These are phyloP conservation scores for Coremacera marginata DNA, from an alignment of 2,888 invertebrate genomes.

Conservation along the genomic window DNA sequence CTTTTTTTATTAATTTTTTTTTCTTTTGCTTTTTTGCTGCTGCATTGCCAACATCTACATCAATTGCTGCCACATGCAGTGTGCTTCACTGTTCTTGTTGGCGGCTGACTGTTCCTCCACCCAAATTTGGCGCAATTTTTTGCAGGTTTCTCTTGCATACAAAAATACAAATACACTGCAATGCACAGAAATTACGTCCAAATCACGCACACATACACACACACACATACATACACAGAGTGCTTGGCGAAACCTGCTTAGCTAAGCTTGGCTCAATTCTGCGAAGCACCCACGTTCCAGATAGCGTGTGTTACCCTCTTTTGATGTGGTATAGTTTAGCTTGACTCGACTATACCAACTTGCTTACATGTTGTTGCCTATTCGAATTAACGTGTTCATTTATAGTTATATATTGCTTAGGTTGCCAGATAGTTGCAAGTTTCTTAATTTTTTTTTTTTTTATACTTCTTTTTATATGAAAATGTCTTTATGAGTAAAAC, in stretches of 20 bases:
- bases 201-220: neutral
- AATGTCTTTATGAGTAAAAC: no score
- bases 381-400: constrained; percentile 23
- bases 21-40: no score
- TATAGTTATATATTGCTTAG: neutral
- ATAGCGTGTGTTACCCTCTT: neutral
- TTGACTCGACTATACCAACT: no score
- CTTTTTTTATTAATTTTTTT: neutral
- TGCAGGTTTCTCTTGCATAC: constrained; percentile 30
- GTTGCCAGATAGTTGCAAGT: constrained; percentile 18
- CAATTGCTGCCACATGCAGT: neutral
- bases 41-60: no score
- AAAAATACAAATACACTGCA: neutral
- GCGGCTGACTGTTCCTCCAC: neutral
- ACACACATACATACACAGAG: neutral
- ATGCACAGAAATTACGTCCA: no score
- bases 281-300: constrained; percentile 16
- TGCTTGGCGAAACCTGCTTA: neutral
- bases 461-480: neutral
- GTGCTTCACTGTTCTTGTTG: neutral
- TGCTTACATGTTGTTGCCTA: constrained; percentile 15
- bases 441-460: neutral
- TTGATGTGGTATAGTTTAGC: no score
- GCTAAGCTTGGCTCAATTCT: constrained; percentile 11
- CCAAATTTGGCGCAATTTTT: constrained; percentile 33